Evolutionary conservation across 64 coral and sea anemone species (phyloP).

Genomic region (Montipora capricornis): DNA sequence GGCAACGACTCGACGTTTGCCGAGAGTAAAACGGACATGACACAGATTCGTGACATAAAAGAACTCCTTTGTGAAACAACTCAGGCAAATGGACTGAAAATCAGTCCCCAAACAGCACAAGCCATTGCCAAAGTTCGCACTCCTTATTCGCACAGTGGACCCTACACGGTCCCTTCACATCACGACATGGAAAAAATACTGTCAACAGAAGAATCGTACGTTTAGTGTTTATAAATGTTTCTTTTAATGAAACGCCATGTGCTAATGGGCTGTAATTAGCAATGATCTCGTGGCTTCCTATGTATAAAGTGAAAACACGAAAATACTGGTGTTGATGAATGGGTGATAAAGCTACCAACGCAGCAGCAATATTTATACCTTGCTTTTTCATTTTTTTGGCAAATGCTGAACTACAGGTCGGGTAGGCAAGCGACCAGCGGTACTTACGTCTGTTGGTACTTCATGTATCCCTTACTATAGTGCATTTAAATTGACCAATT

Average conservation of each 20-base stretch:
- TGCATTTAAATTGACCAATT: not conserved
- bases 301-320: too few species aligned
- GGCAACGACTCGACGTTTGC: conserved; percentile 77
- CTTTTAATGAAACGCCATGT: not conserved
- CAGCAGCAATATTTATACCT: too few species aligned
- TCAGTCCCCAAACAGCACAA: conserved; percentile 82
- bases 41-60: conserved; percentile 89
- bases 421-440: too few species aligned
- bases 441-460: too few species aligned
- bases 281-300: not conserved
- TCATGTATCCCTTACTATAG: too few species aligned
- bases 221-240: conserved; percentile 30
- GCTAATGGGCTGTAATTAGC: conserved; percentile 17
- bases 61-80: conserved; percentile 76
- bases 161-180: conserved; percentile 79
- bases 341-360: too few species aligned
- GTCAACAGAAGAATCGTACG: conserved; percentile 96
- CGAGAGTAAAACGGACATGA: conserved; percentile 80
- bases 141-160: conserved; percentile 37
- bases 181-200: conserved; percentile 95
- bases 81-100: conserved; percentile 94
- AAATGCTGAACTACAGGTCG: too few species aligned
- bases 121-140: conserved; percentile 93
- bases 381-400: too few species aligned
- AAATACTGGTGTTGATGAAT: too few species aligned